Conservation (phyloP, 2,113 vertebrate species). For the Colistium nudipinnis region DNA sequence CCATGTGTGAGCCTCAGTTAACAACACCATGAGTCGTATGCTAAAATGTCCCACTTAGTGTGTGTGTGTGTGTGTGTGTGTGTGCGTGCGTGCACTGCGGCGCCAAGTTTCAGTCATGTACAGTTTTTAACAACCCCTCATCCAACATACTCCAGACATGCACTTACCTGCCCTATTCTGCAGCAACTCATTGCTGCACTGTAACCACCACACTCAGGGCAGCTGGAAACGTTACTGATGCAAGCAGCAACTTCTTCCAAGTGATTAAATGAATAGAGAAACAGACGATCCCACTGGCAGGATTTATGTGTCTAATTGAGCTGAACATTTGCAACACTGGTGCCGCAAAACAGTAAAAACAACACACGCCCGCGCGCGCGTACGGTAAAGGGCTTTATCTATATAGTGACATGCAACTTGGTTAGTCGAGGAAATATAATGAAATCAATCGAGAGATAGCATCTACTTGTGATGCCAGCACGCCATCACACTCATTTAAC, state of each 20-base stretch:
- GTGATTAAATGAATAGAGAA: slow-evolving; percentile 43
- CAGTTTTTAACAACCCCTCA: slow-evolving; percentile 74
- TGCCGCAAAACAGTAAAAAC: background rate
- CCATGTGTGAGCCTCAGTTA: background rate
- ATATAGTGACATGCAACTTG: too few species aligned
- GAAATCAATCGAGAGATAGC: background rate
- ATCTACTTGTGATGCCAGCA: slow-evolving; percentile 8
- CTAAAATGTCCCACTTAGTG: slow-evolving; percentile 17
- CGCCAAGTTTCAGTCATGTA: slow-evolving; percentile 65
- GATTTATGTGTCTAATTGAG: slow-evolving; percentile 10
- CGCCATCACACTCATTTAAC: slow-evolving; percentile 32
- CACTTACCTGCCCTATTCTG: slow-evolving; percentile 80
- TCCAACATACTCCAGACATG: slow-evolving; percentile 79
- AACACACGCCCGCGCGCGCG: background rate
- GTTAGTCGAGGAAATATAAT: too few species aligned
- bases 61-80: slow-evolving; percentile 8
- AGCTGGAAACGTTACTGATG: slow-evolving; percentile 48
- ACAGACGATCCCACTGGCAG: slow-evolving; percentile 8
- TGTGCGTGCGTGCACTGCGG: slow-evolving; percentile 11
- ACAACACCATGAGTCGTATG: background rate
- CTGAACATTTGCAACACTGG: slow-evolving; percentile 2
- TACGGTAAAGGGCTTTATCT: too few species aligned
- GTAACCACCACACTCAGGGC: slow-evolving; percentile 64
- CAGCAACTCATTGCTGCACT: slow-evolving; percentile 66
- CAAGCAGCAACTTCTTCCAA: slow-evolving; percentile 49